Percentiles rank a stretch among this genome's conserved stretches.
These are phyloP conservation scores for Valencia hispanica DNA, from an alignment of 2,797 vertebrate species.

Conservation along the genomic window DNA sequence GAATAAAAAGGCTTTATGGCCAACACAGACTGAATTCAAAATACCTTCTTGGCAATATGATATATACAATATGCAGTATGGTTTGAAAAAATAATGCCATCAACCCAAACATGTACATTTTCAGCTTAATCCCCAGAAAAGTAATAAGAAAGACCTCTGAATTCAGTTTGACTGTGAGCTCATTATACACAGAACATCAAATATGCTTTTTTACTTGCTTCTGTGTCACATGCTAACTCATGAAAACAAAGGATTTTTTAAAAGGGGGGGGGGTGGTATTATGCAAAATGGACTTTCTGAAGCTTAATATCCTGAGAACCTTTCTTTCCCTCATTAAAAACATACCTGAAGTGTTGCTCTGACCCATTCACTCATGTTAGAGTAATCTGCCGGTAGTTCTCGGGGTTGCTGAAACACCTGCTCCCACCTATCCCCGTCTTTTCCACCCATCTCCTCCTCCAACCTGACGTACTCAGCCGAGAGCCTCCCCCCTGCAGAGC, in stretches of 20 bases:
- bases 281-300: no score
- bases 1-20: conserved; percentile 58
- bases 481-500: no score
- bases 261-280: no score
- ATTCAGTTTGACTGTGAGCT: conserved; percentile 7
- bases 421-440: no score
- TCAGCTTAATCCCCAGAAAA: conserved; percentile 27
- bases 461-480: no score
- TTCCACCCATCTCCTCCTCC: no score
- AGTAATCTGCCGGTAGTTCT: no score
- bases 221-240: conserved; percentile 2
- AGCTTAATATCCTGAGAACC: no score
- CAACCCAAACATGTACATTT: conserved; percentile 31
- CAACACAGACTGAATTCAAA: conserved; percentile 55
- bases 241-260: background rate
- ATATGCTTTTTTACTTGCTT: conserved; percentile 5
- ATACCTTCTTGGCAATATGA: conserved; percentile 26
- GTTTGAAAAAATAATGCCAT: conserved; percentile 42
- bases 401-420: no score
- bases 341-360: no score
- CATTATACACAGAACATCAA: conserved; percentile 1
- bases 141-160: conserved; percentile 11
- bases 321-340: no score
- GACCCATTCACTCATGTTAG: no score
- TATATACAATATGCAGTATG: conserved; percentile 16